These are phyloP conservation scores for Diceros bicornis DNA, from an alignment of 2,797 vertebrate species.

Conservation along the genomic window DNA sequence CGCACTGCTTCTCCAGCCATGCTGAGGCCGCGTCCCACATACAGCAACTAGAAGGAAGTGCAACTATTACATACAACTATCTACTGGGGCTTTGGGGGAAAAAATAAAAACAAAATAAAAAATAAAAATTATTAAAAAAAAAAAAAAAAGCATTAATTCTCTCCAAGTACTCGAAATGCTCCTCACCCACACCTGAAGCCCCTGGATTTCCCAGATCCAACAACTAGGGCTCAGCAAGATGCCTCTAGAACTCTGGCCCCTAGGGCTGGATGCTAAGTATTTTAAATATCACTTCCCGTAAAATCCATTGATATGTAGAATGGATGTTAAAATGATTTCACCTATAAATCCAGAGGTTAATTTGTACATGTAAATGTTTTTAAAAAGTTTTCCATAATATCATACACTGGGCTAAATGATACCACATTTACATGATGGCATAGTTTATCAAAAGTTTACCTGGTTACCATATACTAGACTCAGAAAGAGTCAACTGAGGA, in stretches of 20 bases:
- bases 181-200: neutral
- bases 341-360: neutral
- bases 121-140: too few relatives aligned
- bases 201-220: neutral
- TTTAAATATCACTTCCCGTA: neutral
- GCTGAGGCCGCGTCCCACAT: too few relatives aligned
- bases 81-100: too few relatives aligned
- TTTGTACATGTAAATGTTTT: neutral
- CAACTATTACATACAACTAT: too few relatives aligned
- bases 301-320: neutral
- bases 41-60: too few relatives aligned
- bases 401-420: neutral
- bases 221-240: neutral
- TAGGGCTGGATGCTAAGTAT: neutral
- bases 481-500: neutral
- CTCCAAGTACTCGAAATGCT: accelerated
- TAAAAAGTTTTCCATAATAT: neutral
- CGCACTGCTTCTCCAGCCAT: too few relatives aligned
- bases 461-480: neutral
- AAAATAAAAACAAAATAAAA: too few relatives aligned
- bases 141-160: neutral
- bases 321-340: neutral
- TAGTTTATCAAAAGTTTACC: neutral
- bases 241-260: neutral
- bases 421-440: neutral